Conservation (phyloP, 2,797 vertebrate genomes). For the Lutjanus argentimaculatus region DNA sequence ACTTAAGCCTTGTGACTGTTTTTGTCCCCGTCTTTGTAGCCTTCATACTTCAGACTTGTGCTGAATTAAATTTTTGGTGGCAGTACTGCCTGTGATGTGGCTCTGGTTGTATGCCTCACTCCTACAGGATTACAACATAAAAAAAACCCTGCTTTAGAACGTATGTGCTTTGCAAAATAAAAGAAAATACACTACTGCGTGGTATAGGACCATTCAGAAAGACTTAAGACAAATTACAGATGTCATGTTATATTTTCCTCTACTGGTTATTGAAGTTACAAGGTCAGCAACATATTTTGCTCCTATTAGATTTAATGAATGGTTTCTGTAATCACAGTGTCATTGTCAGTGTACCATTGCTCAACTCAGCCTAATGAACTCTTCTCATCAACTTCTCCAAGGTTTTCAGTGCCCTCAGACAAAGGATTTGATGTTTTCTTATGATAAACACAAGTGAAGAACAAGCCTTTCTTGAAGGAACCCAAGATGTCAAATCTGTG, state of each 20-base stretch:
- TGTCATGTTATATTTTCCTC: not conserved
- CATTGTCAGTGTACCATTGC: not conserved
- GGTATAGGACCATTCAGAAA: not conserved
- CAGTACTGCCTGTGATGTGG: not conserved
- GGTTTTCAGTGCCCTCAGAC: not conserved
- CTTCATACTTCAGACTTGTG: not conserved
- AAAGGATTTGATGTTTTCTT: conserved; percentile 4
- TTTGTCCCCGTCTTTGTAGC: not conserved
- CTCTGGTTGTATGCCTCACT: not conserved
- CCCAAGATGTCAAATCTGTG: conserved; percentile 34
- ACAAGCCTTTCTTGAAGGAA: conserved; percentile 34
- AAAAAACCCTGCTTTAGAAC: not conserved
- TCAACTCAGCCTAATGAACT: conserved; percentile 19
- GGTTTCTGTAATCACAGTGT: conserved; percentile 16
- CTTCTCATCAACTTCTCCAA: conserved; percentile 25
- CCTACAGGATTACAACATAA: conserved; percentile 1
- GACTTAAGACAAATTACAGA: not conserved
- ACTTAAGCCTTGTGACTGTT: not conserved
- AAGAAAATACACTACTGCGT: not conserved
- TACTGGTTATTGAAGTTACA: not conserved
- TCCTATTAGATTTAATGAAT: not conserved
- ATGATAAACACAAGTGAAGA: conserved; percentile 24
- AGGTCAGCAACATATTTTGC: conserved; percentile 13
- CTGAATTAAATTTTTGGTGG: not conserved
- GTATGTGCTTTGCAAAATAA: not conserved